A percentile compares a stretch with the other conserved stretches of the same genome.
These are phyloP conservation scores for Eupithecia inturbata DNA, from an alignment of 2,888 invertebrate species.

Conservation along the genomic window DNA sequence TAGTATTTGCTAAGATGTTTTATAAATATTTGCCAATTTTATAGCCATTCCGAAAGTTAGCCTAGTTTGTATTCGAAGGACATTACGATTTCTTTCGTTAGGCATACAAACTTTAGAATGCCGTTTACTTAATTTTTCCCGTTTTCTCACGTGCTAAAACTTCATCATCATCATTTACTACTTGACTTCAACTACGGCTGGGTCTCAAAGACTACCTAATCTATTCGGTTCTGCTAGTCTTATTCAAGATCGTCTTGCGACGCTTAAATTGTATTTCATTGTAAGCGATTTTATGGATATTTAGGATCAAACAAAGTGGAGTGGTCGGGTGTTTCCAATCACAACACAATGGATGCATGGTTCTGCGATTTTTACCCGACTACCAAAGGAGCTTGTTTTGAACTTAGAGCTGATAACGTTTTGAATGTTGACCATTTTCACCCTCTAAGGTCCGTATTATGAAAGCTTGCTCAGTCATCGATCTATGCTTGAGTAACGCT, in stretches of 20 bases:
- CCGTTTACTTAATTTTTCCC: neutral
- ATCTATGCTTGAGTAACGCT: no score
- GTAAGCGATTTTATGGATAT: no score
- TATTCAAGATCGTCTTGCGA: neutral
- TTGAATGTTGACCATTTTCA: no score
- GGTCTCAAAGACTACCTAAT: neutral
- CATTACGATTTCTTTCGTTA: neutral
- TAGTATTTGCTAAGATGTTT: neutral
- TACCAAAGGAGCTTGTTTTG: no score
- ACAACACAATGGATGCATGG: no score
- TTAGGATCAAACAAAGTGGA: no score
- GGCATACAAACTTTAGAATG: neutral
- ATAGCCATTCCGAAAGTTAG: slow-evolving; percentile 2
- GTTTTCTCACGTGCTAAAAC: neutral
- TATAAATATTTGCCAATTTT: neutral
- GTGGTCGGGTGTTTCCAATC: no score
- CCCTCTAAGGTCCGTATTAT: no score
- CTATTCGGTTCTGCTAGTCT: neutral
- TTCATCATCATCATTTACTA: neutral
- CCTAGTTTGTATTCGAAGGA: neutral
- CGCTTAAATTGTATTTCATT: neutral
- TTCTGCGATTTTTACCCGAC: no score
- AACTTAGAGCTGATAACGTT: no score
- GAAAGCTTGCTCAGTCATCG: no score
- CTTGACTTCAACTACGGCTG: neutral